Evolutionary conservation across 1,140 invertebrate genomes (phyloP).

Genomic region (Drosophila tropicalis): DNA sequence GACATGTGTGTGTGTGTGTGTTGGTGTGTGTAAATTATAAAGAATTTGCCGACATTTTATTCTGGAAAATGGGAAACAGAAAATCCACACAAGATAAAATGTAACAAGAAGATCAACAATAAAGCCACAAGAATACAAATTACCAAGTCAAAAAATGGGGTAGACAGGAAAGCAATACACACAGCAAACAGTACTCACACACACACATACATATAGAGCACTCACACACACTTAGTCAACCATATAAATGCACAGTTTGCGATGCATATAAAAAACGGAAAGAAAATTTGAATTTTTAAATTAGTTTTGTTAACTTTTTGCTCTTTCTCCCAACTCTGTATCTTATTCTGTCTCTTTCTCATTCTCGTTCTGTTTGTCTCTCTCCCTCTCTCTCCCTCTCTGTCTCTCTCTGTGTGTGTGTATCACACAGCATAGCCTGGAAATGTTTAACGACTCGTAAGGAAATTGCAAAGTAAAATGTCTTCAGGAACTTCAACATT

Average conservation of each 20-base stretch:
- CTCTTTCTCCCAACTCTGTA: slow-evolving; percentile 48
- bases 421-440: slow-evolving; percentile 61
- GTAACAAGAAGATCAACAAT: slow-evolving; percentile 75
- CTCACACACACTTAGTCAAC: slow-evolving; percentile 35
- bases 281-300: slow-evolving; percentile 82
- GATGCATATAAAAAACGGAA: slow-evolving; percentile 80
- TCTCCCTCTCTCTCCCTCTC: background rate
- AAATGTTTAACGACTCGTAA: slow-evolving; percentile 82
- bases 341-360: background rate
- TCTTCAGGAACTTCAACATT: slow-evolving; percentile 80
- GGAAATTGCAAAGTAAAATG: slow-evolving; percentile 82
- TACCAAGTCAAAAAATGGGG: slow-evolving; percentile 58
- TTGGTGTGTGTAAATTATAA: slow-evolving; percentile 50
- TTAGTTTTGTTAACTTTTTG: slow-evolving; percentile 80
- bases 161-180: slow-evolving; percentile 36
- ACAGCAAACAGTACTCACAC: background rate
- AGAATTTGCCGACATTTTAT: slow-evolving; percentile 51
- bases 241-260: slow-evolving; percentile 80
- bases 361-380: too few relatives aligned
- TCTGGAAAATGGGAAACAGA: slow-evolving; percentile 23
- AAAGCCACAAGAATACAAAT: slow-evolving; percentile 78
- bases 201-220: background rate
- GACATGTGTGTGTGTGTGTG: slow-evolving; percentile 4
- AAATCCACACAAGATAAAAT: slow-evolving; percentile 38
- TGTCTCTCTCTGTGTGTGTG: slow-evolving; percentile 13